These are phyloP conservation scores for Drosophila punjabiensis DNA, from an alignment of 1,140 invertebrate species.

Conservation along the genomic window DNA sequence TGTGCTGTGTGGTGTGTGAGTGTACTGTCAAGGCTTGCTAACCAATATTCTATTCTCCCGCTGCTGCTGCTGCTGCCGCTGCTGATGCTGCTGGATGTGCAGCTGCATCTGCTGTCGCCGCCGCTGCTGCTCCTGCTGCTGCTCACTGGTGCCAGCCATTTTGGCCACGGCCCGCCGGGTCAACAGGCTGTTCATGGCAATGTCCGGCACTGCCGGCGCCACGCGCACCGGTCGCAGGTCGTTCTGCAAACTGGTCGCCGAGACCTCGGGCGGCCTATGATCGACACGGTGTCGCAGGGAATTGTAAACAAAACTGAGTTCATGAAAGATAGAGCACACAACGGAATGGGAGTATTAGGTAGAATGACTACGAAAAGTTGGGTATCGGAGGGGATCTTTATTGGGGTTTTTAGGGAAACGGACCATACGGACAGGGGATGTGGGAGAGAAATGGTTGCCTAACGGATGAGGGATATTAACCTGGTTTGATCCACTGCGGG, in stretches of 20 bases:
- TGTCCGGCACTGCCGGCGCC: conserved; percentile 30
- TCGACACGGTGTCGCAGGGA: conserved; percentile 66
- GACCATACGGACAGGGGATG: conserved; percentile 28
- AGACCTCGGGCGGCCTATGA: conserved; percentile 56
- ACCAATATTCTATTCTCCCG: conserved; percentile 57
- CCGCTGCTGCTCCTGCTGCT: conserved; percentile 46
- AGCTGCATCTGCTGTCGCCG: conserved; percentile 45
- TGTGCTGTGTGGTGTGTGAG: background rate
- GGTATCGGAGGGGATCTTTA: background rate
- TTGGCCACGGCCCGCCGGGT: conserved; percentile 51
- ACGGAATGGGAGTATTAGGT: conserved; percentile 20
- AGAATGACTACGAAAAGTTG: conserved; percentile 2
- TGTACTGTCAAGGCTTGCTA: conserved; percentile 55
- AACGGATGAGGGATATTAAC: conserved; percentile 60
- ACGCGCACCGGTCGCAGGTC: conserved; percentile 72
- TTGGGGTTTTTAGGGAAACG: conserved; percentile 1
- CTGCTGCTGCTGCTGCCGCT: conserved; percentile 51
- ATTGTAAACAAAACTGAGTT: conserved; percentile 81
- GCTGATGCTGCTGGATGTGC: conserved; percentile 55
- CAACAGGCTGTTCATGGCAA: conserved; percentile 41
- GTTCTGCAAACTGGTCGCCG: conserved; percentile 66
- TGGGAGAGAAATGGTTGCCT: conserved; percentile 7
- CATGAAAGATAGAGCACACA: conserved; percentile 44
- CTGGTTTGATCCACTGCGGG: conserved; percentile 51
- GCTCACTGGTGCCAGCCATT: conserved; percentile 35